These are phyloP conservation scores for Tromatobia lineatoria DNA, from an alignment of 2,888 invertebrate genomes.

Conservation along the genomic window DNA sequence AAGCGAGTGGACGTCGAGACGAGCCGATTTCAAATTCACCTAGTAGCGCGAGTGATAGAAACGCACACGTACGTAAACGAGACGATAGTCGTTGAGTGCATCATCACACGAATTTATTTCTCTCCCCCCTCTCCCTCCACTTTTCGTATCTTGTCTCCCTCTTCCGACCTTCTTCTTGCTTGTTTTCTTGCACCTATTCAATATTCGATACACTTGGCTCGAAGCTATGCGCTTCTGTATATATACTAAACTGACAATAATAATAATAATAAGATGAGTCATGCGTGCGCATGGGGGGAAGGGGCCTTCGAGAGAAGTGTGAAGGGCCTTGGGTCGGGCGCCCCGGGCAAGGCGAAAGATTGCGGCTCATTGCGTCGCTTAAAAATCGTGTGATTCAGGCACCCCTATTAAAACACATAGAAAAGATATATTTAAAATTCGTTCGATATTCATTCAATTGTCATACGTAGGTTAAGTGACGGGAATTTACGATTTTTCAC, in stretches of 20 bases:
- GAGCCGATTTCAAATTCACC: constrained; percentile 43
- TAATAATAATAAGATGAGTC: constrained; percentile 84
- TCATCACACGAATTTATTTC: constrained; percentile 13
- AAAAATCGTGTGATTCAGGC: constrained; percentile 22
- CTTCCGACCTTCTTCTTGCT: background rate
- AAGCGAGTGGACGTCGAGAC: background rate
- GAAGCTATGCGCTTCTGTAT: constrained; percentile 29
- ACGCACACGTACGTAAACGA: constrained; percentile 23
- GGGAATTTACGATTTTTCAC: no score
- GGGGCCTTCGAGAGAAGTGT: constrained; percentile 80
- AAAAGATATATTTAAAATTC: no score
- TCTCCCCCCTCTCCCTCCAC: background rate
- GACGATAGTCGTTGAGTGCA: constrained; percentile 10
- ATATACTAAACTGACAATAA: constrained; percentile 77
- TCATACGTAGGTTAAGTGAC: no score
- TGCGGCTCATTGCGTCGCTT: constrained; percentile 69
- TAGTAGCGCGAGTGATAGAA: constrained; percentile 4
- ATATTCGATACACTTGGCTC: constrained; percentile 12
- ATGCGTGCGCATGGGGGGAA: constrained; percentile 70
- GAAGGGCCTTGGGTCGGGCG: constrained; percentile 82
- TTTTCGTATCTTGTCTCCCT: background rate
- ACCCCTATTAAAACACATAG: constrained; percentile 30
- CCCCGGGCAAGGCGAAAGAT: constrained; percentile 83
- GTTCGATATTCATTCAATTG: no score
- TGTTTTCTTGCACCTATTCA: constrained; percentile 11